Base-by-base conservation (phyloP, 2,888 invertebrate species). In the Plusia festucae region DNA sequence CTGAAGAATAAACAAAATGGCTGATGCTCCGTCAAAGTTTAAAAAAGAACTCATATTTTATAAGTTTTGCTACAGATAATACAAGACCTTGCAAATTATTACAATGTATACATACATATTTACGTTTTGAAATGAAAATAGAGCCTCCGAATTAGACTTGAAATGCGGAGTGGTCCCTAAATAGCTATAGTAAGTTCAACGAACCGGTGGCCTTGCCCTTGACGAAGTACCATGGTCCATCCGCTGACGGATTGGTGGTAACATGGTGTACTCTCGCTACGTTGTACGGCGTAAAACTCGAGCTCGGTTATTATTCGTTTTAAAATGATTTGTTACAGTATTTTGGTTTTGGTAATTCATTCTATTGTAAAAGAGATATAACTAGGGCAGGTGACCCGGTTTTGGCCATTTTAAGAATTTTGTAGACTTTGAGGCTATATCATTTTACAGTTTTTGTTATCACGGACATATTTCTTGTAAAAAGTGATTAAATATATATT, bases 141-240 rank as follows among this genome's bases (percentile, higher is more conserved):
- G 20, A 62, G 51, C 51, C 53, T 54, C 60, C 57, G 65, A 61
- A 71, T 66, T 61, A 69, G 27, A 55, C 61, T 60, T 58, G 59
- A 66, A 76, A 77, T 60, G 70, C 70, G 20, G 69, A 73, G 76
- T 77, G 80, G 85, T 90, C 90, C 90, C 89, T 91, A 89, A 91
- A 90, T 88, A 89, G 70, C 71, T 64, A 76, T 65, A 74, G 56
- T 68, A 72, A 46, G 70, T 63, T 89, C 91, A 79, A 71, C 76
- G 91, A 90, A 90, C 93, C 79, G 78, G 82, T 88, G 93, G 92
- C 93, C 93, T 93, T 93, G 93, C 93, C 93, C 93, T 93, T 93
- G 90, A 88, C 74, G 53, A 18, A 60, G 59, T 59, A 65, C 76
- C 61, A 61, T 61, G 57, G 59, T 68, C 67, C 65, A 69, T 78